These are phyloP conservation scores for Nothoprocta pentlandii DNA, from an alignment of 2,113 vertebrate species.

Conservation along the genomic window DNA sequence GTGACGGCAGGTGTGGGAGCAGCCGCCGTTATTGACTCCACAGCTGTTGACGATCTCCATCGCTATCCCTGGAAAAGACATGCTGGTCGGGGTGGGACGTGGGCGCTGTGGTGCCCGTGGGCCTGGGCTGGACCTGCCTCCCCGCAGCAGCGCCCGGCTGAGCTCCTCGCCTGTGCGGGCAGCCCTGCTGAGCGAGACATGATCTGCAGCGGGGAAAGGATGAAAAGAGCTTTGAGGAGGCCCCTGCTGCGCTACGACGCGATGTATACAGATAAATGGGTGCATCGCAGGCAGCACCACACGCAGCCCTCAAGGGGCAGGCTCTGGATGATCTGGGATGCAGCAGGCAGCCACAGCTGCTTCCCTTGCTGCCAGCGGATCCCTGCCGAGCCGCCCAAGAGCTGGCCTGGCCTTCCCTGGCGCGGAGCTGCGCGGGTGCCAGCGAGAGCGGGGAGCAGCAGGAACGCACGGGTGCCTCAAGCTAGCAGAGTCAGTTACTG, in stretches of 20 bases:
- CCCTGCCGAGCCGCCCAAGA: conserved; percentile 34
- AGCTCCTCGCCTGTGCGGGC: fast-evolving
- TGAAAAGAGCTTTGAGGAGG: not conserved
- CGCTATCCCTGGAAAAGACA: conserved; percentile 86
- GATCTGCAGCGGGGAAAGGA: not conserved
- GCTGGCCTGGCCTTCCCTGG: not conserved
- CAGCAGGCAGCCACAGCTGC: not conserved
- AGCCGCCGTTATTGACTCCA: conserved; percentile 88
- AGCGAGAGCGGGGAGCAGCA: conserved; percentile 44
- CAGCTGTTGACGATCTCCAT: conserved; percentile 98
- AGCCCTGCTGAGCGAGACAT: not conserved
- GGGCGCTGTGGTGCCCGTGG: no score
- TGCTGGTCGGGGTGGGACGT: not conserved
- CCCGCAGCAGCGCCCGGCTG: fast-evolving
- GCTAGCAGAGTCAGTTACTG: not conserved
- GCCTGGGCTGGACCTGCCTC: not conserved
- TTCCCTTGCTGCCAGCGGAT: not conserved
- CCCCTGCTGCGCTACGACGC: not conserved
- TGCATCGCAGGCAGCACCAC: not conserved
- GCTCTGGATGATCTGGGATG: conserved; percentile 15
- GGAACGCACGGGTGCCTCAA: conserved; percentile 35
- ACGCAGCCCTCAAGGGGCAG: not conserved
- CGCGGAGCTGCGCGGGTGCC: conserved; percentile 26
- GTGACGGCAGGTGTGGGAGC: conserved; percentile 91
- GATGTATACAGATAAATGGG: not conserved